Evolutionary conservation across 2,888 invertebrate genomes (phyloP).

Genomic region (Zygothrica quintamaculata): DNA sequence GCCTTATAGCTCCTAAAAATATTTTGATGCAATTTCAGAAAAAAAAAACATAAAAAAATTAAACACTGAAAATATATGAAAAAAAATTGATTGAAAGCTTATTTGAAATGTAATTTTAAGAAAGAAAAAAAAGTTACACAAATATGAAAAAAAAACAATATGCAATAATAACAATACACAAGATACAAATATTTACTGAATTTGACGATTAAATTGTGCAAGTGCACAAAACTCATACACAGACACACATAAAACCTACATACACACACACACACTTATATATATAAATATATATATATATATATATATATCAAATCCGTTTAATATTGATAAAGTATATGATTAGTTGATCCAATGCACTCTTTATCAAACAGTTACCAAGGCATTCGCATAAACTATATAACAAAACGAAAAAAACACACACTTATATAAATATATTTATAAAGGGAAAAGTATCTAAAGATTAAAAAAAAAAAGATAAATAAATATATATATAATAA

Average conservation of each 20-base stretch:
- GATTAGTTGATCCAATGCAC: constrained; percentile 75
- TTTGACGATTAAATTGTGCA: constrained; percentile 49
- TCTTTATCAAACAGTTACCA: constrained; percentile 66
- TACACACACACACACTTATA: constrained; percentile 38
- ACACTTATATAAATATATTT: constrained; percentile 45
- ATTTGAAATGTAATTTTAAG: constrained; percentile 66
- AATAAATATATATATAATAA: constrained; percentile 46
- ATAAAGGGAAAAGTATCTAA: constrained; percentile 36
- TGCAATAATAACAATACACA: constrained; percentile 55
- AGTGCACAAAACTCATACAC: constrained; percentile 27
- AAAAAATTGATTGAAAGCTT: constrained; percentile 46
- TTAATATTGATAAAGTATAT: constrained; percentile 53
- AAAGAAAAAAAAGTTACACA: constrained; percentile 42
- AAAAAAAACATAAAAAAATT: constrained; percentile 17
- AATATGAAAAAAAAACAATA: constrained; percentile 32
- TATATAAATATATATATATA: too few species aligned
- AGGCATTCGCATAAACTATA: constrained; percentile 63
- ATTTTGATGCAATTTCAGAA: constrained; percentile 34
- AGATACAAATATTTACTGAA: constrained; percentile 44
- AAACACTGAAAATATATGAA: background rate
- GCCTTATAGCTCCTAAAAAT: constrained; percentile 54
- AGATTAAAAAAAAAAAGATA: constrained; percentile 45
- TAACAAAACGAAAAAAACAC: too few species aligned
- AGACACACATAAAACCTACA: constrained; percentile 14
- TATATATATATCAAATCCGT: too few species aligned